These are phyloP conservation scores for Protosalanx chinensis DNA, from an alignment of 2,797 vertebrate species.

Conservation along the genomic window DNA sequence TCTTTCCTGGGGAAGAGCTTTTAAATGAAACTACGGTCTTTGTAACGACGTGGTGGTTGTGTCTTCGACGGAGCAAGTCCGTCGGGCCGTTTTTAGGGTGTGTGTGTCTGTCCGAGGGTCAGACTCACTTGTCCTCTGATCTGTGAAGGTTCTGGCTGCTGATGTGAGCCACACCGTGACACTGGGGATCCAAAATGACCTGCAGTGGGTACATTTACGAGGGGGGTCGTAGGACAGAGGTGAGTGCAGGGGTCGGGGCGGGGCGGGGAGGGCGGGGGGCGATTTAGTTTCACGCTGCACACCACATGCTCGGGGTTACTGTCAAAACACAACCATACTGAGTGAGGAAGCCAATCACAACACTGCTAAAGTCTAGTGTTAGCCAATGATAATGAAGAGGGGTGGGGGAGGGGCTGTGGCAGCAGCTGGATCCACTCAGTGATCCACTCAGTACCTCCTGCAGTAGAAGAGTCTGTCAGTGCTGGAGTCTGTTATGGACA, in stretches of 20 bases:
- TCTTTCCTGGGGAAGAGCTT: too few relatives aligned
- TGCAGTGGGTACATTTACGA: slow-evolving; percentile 49
- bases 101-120: slow-evolving; percentile 19
- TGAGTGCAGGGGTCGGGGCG: not conserved
- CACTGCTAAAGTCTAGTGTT: not conserved
- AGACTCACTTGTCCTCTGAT: slow-evolving; percentile 78
- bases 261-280: not conserved
- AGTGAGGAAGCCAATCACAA: slow-evolving; percentile 37
- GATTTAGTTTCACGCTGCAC: slow-evolving; percentile 40
- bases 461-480: not conserved
- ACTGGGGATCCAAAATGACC: slow-evolving; percentile 81
- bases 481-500: not conserved
- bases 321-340: slow-evolving; percentile 34
- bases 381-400: slow-evolving; percentile 14
- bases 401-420: slow-evolving; percentile 9
- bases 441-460: not conserved
- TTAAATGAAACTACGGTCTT: not conserved
- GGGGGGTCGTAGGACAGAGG: slow-evolving; percentile 33
- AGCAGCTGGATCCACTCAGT: too few relatives aligned
- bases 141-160: slow-evolving; percentile 80
- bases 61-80: not conserved
- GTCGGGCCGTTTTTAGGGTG: slow-evolving; percentile 11
- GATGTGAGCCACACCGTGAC: slow-evolving; percentile 75
- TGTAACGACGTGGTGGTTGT: not conserved
- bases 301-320: slow-evolving; percentile 54